Evolutionary conservation across 2,797 vertebrate species (phyloP), one percentile per base, ranked within the genome.

Genomic region (Simalia tracyae): DNA sequence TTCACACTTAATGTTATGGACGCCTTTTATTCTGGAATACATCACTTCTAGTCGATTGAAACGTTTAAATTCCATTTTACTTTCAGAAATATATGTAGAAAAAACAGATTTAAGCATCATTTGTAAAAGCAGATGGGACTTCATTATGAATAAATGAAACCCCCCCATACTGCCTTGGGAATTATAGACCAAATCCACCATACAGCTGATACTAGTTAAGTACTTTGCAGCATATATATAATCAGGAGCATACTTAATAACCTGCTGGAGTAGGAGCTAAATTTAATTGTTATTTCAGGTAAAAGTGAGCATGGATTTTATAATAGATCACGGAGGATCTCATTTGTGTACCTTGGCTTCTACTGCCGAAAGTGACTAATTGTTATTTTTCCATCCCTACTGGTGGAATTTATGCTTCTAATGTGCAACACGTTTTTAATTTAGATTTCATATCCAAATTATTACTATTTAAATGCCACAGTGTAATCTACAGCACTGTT

Each of bases 401-500:
- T 22, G 93, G 88, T 57, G 95, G 96, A 96, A 94, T 96, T 93
- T 87, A 68, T 96, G 94, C 95, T 97, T 96, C 94, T 95, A 95
- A 97, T 95, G 89, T 93, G 95, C 93, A 94, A 90, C 95, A 94
- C 94, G 72, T 95, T 96, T 92, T 97, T 96, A 95, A 97, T 97
- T 96, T 97, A 96, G 97, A 93, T 92, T 93, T 94, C 89, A 36
- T 61, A 96, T 97, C 95, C 86, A 0, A 95, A 94, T 96, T 97
- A 92, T 96, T 96, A 93, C 95, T 97, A 93, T 97, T 97, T 97
- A 97, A 98, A 98, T 97, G 96, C 97, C 97, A 95, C 26, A 56
- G 94, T 95, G 89, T 97, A 97, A 66, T 97, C 96, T 95, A 91
- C 96, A 96, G 94, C 95, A 92, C 94, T 31, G 31, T 96, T 97